Percentiles rank a stretch among this genome's conserved stretches.
phyloP scores from a whole-genome alignment of 2,888 invertebrate species.

The Pachydiplax longipennis region DNA sequence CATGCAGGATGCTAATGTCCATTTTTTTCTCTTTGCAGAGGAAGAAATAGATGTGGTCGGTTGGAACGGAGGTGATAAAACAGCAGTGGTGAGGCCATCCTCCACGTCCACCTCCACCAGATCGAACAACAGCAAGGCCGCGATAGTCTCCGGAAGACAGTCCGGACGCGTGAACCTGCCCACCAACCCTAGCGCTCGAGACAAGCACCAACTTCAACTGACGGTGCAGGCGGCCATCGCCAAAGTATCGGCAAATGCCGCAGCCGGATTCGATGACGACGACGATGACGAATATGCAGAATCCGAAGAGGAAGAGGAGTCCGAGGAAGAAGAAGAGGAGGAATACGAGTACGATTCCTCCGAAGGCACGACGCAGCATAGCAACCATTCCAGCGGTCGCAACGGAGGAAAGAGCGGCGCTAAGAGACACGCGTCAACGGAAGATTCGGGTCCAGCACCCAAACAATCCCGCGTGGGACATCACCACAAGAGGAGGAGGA shows the following conservation, averaged over 20 bases:
- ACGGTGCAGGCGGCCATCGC: constrained; percentile 54
- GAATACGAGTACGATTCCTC: constrained; percentile 45
- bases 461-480: background rate
- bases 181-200: constrained; percentile 73
- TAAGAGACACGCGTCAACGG: background rate
- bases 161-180: constrained; percentile 61
- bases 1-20: background rate
- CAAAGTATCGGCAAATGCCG: constrained; percentile 1
- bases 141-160: background rate
- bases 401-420: background rate
- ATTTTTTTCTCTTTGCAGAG: constrained; percentile 63
- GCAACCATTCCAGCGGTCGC: background rate
- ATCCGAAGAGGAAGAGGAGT: constrained; percentile 10
- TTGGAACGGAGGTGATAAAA: constrained; percentile 61
- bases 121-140: constrained; percentile 28
- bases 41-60: constrained; percentile 88
- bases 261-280: constrained; percentile 38
- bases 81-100: constrained; percentile 51
- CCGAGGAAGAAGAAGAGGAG: constrained; percentile 16
- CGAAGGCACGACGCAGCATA: constrained; percentile 24
- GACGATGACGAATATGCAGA: constrained; percentile 48
- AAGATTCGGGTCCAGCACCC: background rate
- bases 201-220: constrained; percentile 68
- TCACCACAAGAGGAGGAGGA: constrained; percentile 20
- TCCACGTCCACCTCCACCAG: constrained; percentile 48